Percentiles rank a stretch among this genome's conserved stretches.
Evolutionary conservation across 1,140 invertebrate species (phyloP).

Genomic region (Yoshiicerus persimilis): DNA sequence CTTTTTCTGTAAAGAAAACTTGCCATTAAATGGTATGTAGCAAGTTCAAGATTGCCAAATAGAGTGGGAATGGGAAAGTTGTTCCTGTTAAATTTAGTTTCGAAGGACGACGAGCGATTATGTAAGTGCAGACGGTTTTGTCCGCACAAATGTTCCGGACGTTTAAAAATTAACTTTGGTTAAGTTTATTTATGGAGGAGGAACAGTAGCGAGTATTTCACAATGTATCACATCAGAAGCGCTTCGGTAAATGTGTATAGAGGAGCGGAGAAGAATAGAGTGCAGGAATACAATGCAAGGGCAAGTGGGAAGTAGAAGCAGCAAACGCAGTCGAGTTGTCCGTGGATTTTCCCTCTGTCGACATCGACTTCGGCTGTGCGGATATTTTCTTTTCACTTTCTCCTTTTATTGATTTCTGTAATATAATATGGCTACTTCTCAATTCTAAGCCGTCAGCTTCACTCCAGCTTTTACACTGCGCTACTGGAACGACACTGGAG

Average conservation of each 20-base stretch:
- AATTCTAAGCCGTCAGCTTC: too few species aligned
- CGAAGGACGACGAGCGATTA: too few species aligned
- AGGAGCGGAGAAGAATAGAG: background rate
- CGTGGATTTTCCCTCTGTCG: background rate
- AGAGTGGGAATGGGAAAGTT: background rate
- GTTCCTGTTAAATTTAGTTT: background rate
- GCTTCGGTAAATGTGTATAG: background rate
- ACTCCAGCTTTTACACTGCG: too few species aligned
- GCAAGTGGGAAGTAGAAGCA: background rate
- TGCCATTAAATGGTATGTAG: conserved; percentile 34
- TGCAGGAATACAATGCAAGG: background rate
- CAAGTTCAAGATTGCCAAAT: background rate
- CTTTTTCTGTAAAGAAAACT: conserved; percentile 31
- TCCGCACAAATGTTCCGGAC: too few species aligned
- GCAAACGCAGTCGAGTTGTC: background rate
- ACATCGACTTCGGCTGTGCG: background rate
- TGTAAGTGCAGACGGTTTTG: too few species aligned
- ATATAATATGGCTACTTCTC: background rate
- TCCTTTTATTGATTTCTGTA: background rate
- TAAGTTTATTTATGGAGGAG: too few species aligned
- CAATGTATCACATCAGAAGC: too few species aligned
- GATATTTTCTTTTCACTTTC: background rate
- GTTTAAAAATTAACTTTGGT: too few species aligned
- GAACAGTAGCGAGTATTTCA: too few species aligned
- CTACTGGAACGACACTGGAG: too few species aligned